These are phyloP conservation scores for Sarcoramphus papa DNA, from an alignment of 2,797 vertebrate species.

Conservation along the genomic window DNA sequence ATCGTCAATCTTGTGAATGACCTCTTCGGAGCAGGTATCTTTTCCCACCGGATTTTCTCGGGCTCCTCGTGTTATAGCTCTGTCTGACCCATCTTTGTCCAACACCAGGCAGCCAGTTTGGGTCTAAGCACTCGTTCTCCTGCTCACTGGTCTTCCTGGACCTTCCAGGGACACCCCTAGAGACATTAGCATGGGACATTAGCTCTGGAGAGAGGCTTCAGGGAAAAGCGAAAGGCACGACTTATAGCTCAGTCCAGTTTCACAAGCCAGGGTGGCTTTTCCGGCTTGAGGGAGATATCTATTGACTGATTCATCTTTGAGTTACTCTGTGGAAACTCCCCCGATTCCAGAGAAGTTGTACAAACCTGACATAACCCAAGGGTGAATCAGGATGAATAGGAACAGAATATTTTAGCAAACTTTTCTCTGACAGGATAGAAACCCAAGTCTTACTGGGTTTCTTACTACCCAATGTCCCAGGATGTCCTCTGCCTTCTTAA, in stretches of 20 bases:
- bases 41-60: background rate
- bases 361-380: background rate
- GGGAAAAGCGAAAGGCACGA: accelerated
- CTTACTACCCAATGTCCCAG: background rate
- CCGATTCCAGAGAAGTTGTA: background rate
- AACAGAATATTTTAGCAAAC: background rate
- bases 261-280: background rate
- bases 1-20: conserved; percentile 86
- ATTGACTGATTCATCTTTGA: background rate
- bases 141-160: background rate
- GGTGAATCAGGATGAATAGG: background rate
- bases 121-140: background rate
- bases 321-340: background rate
- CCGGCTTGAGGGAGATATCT: background rate
- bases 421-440: background rate
- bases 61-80: background rate
- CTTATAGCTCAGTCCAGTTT: background rate
- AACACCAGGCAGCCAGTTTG: background rate
- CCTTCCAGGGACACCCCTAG: background rate
- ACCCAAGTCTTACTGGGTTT: no score
- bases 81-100: background rate
- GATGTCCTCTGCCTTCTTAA: background rate
- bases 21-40: conserved; percentile 77
- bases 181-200: background rate
- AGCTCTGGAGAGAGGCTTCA: background rate